Base-by-base conservation (phyloP, 2,113 vertebrate species). In the Tupaia chinensis region DNA sequence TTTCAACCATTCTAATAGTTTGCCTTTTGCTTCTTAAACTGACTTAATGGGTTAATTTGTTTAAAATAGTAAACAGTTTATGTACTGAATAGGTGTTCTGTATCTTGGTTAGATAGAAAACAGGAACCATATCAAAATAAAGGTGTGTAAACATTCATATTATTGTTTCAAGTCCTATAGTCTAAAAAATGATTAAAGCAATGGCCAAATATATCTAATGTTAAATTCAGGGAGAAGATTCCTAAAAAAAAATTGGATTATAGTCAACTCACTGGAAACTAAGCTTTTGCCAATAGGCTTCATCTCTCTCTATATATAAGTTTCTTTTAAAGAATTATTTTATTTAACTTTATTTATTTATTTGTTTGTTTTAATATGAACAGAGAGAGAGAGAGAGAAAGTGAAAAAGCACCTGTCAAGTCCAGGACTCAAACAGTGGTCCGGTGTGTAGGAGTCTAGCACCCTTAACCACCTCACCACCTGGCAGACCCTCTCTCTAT, bases 141-240 rank as follows among this genome's bases (percentile, higher is more conserved):
- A 87, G 16, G 32, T 12, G 8, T 66, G 3, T 83, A 74, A 89
- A 82, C 12, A 44, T 88, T 85, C 29, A 53, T 91, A 72, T 74
- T 69, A 80, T 27, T 88, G 22, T 58, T 9, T 4, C 7, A 93
- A 79, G 61, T 14, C 25, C 22, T 19, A 53, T 1, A 13, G 2
- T 73, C 79, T 92, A 83, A 90, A n/a, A 91, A 92, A 56, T 70
- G 81, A 54, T 34, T 91, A 72, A 93, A 93, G 66, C 14, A 87
- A 76, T 79, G 5, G 56, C 27, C 12, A 91, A n/a, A 13, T 70
- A 83, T 14, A 84, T 88, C n/a, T 77, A 91, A 91, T 61, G 78
- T 19, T 87, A 54, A 74, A 70, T 83, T 92, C 9, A 83, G 20
- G 34, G 54, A 78, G 56, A 56, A 66, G 3, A 2, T 44, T 15